Percentiles rank a stretch among this genome's conserved stretches.
phyloP scores from a whole-genome alignment of 1,140 invertebrate species.

The Diuraphis noxia region DNA sequence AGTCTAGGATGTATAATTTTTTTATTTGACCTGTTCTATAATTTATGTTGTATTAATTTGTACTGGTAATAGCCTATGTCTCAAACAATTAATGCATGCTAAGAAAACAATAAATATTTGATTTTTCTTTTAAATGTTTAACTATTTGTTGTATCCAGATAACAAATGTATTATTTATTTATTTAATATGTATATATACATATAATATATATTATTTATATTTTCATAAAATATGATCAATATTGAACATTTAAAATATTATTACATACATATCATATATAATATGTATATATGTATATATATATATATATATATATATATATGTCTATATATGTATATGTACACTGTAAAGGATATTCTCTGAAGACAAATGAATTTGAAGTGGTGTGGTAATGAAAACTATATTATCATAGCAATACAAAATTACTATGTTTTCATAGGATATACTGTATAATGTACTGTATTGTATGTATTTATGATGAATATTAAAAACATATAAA shows the following conservation, averaged over 20 bases:
- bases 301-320: too few relatives aligned
- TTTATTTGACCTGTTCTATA: conserved; percentile 25
- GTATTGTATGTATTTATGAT: not conserved
- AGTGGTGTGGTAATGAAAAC: not conserved
- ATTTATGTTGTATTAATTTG: conserved; percentile 34
- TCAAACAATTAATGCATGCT: conserved; percentile 41
- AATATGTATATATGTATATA: too few relatives aligned
- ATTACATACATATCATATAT: conserved; percentile 9
- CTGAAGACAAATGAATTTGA: not conserved
- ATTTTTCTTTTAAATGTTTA: conserved; percentile 43
- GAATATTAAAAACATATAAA: conserved; percentile 29
- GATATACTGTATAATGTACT: conserved; percentile 3
- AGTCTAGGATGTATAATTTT: conserved; percentile 37
- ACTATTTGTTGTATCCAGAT: not conserved
- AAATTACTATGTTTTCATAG: not conserved
- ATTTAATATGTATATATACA: too few relatives aligned
- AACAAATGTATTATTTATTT: not conserved
- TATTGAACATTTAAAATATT: not conserved
- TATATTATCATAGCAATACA: not conserved
- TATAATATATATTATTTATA: too few relatives aligned
- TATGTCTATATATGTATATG: not conserved
- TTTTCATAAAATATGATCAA: not conserved
- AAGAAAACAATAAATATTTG: conserved; percentile 15
- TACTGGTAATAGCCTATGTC: conserved; percentile 16
- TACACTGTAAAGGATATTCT: conserved; percentile 25